Evolutionary conservation across 2,797 vertebrate species (phyloP).

Genomic region (Oryzias dopingdopingensis): DNA sequence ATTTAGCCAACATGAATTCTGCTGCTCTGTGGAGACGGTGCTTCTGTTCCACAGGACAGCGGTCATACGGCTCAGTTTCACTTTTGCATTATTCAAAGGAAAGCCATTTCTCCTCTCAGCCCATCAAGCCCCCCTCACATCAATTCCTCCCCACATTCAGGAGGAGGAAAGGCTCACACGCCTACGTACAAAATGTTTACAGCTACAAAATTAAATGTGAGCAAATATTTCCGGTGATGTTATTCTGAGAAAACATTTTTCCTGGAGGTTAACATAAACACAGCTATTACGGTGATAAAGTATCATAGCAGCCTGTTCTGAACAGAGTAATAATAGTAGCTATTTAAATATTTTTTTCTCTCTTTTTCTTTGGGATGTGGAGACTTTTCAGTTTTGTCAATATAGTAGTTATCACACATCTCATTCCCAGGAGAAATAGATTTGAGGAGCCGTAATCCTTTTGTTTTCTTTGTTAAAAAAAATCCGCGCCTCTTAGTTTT

Average conservation of each 20-base stretch:
- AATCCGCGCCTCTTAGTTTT: no score
- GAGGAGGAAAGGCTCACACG: constrained; percentile 19
- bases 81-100: constrained; percentile 68
- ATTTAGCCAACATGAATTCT: constrained; percentile 62
- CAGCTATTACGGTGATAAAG: constrained; percentile 15
- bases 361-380: constrained; percentile 26
- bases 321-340: constrained; percentile 5
- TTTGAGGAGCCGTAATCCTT: constrained; percentile 48
- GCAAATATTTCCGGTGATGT: constrained; percentile 7
- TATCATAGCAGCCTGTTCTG: constrained; percentile 13
- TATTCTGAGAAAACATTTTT: neutral
- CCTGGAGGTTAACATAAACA: constrained; percentile 12
- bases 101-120: constrained; percentile 46
- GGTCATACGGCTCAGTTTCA: constrained; percentile 56
- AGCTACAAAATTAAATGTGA: constrained; percentile 3
- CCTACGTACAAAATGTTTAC: neutral
- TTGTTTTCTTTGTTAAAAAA: constrained; percentile 18
- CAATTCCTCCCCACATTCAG: constrained; percentile 23
- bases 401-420: constrained; percentile 29
- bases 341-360: neutral
- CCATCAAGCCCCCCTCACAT: constrained; percentile 24
- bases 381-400: no score
- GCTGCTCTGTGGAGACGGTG: constrained; percentile 32
- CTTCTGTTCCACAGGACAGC: constrained; percentile 45
- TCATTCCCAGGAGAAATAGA: constrained; percentile 27